Percentiles rank a stretch among this genome's conserved stretches.
phyloP scores from a whole-genome alignment of 2,797 vertebrate genomes.

The Galaxias olidus region DNA sequence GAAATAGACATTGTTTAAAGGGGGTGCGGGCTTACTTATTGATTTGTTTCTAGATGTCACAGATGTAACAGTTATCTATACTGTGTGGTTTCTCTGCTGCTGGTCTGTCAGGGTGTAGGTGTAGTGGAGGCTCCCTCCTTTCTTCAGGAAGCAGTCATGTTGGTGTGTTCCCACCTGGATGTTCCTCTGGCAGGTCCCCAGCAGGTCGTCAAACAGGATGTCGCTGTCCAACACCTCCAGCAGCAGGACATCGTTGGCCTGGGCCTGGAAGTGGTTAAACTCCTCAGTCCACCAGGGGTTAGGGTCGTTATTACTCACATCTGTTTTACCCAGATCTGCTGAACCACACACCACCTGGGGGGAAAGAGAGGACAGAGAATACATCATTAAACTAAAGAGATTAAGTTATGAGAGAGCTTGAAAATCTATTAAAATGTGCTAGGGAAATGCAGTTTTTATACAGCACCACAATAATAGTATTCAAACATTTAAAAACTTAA shows the following conservation, averaged over 20 bases:
- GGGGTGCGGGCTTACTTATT: no score
- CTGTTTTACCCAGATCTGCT: conserved; percentile 31
- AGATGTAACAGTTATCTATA: no score
- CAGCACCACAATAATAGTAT: no score
- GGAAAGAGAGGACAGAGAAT: conserved; percentile 20
- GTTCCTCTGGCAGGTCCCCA: conserved; percentile 48
- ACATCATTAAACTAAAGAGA: not conserved
- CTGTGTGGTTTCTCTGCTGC: no score
- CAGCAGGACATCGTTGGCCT: conserved; percentile 27
- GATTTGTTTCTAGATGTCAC: no score
- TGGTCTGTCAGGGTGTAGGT: conserved; percentile 37
- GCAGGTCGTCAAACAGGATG: not conserved
- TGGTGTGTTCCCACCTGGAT: conserved; percentile 35
- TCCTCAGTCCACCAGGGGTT: conserved; percentile 55
- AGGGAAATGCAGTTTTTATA: no score
- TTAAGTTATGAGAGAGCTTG: no score
- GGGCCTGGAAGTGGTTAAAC: conserved; percentile 22
- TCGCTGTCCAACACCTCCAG: conserved; percentile 50
- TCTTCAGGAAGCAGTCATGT: conserved; percentile 48
- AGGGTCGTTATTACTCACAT: not conserved
- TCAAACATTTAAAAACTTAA: no score
- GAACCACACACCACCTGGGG: conserved; percentile 35
- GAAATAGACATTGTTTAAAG: no score
- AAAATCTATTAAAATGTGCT: no score
- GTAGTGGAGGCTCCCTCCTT: conserved; percentile 49